Conservation (phyloP, 2,113 vertebrate species). For the Willisornis vidua region DNA sequence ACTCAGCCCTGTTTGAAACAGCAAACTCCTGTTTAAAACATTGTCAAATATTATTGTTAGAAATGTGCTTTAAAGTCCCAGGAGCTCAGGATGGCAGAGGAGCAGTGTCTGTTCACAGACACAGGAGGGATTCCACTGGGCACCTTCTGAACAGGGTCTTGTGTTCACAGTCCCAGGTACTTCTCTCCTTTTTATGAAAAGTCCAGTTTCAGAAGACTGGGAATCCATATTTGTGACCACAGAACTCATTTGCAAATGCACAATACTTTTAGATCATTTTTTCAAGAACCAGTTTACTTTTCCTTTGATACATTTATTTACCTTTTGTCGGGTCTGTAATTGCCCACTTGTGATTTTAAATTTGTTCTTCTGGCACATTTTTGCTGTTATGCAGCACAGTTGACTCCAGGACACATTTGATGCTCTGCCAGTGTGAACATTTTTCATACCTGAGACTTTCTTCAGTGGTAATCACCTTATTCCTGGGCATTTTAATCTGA, state of each 20-base stretch:
- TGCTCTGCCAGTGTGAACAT: neutral
- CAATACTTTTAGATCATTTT: neutral
- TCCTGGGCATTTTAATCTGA: neutral
- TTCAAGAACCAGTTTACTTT: neutral
- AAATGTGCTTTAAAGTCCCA: neutral
- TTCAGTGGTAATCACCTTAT: conserved; percentile 20
- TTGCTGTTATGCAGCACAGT: neutral
- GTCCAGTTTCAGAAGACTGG: neutral
- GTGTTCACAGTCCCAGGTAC: neutral
- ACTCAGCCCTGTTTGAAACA: neutral
- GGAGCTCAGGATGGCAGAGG: neutral
- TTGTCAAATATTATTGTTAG: neutral
- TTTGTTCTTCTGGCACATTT: neutral
- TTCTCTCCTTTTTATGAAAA: neutral
- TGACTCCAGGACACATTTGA: neutral
- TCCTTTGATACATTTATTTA: neutral
- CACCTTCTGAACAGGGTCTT: neutral
- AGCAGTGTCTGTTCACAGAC: neutral
- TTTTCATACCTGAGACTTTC: neutral
- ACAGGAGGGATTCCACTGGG: neutral
- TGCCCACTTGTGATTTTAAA: neutral
- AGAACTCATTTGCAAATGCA: neutral
- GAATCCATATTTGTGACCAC: neutral
- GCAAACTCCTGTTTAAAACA: neutral
- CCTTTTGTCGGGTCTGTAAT: neutral